Evolutionary conservation across 2,888 invertebrate species (phyloP).

Genomic region (Cosmia trapezina): DNA sequence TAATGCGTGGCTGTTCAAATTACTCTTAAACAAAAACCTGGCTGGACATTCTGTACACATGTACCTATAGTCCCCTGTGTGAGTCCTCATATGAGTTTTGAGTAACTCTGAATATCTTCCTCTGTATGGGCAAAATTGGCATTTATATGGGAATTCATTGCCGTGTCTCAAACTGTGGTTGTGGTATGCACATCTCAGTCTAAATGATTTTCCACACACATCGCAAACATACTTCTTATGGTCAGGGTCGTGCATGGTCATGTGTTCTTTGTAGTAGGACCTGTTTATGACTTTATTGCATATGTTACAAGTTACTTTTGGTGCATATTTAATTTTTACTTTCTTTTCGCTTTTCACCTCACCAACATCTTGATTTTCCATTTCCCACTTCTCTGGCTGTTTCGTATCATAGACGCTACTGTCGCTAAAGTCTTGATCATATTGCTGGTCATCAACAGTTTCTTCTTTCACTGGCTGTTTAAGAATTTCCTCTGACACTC

Average conservation of each 20-base stretch:
- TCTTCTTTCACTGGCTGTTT: slow-evolving; percentile 68
- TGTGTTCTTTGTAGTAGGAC: slow-evolving; percentile 78
- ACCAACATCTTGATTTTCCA: slow-evolving; percentile 37
- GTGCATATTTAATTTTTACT: slow-evolving; percentile 63
- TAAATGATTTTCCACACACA: slow-evolving; percentile 79
- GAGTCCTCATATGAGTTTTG: slow-evolving; percentile 78
- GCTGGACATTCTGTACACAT: slow-evolving; percentile 82
- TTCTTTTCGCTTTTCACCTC: slow-evolving; percentile 61
- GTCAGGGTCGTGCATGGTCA: slow-evolving; percentile 79
- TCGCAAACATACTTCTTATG: slow-evolving; percentile 80
- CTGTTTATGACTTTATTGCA: slow-evolving; percentile 74
- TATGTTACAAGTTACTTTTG: slow-evolving; percentile 54
- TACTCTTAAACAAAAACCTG: slow-evolving; percentile 78
- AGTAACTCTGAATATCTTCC: slow-evolving; percentile 76
- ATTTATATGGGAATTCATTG: slow-evolving; percentile 79
- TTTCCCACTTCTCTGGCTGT: slow-evolving; percentile 56
- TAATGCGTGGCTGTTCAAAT: slow-evolving; percentile 78
- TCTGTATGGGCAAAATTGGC: slow-evolving; percentile 77
- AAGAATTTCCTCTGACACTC: slow-evolving; percentile 72
- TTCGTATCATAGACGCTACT: slow-evolving; percentile 58
- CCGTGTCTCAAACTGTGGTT: slow-evolving; percentile 77
- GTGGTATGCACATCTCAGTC: slow-evolving; percentile 76
- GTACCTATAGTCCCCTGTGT: slow-evolving; percentile 78
- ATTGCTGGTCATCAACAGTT: slow-evolving; percentile 41
- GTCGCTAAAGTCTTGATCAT: slow-evolving; percentile 65